Evolutionary conservation across 2,888 invertebrate species (phyloP), one percentile per base, ranked within the genome.

Genomic region (Philonicus albiceps): DNA sequence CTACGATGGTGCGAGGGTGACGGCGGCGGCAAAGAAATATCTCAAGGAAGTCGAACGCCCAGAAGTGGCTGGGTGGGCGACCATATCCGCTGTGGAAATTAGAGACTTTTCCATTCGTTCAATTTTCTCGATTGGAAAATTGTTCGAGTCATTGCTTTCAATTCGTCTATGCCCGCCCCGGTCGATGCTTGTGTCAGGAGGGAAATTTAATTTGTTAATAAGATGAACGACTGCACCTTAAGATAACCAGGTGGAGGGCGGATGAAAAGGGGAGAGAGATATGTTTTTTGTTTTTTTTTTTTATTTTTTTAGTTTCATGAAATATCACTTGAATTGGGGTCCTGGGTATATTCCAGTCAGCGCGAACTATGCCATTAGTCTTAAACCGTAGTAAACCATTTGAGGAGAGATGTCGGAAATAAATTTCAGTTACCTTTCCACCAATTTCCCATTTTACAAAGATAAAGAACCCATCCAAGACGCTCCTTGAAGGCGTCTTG

Each of bases 41-140:
- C 40, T 13, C 30, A 73, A 73, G 43, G 84, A 73, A 84, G 27
- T 27, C 11, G 31, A 84, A 43, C 43, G 27, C 72, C 40, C 73
- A 84, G 40, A 49, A 73, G 84, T 40, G 84, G 72, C n/a, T 73
- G 43, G 73, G 73, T 55, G 84, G 40, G 72, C 31, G 43, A 83
- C 37, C 55, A 72, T 37, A 83, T 83, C 83, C 83, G 72, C 72
- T 27, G 22, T 83, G 83, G 84, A 84, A 84, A 84, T 84, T 72
- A 73, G 84, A 84, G 73, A 84, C 72, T 73, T 84, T 73, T 84
- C 84, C 72, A 73, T 73, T 84, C 73, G 72, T 84, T 84, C 84
- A 84, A 84, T 84, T 84, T 84, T 40, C 73, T 73, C 72, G 84
- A 84, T 84, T 84, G 72, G 84, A 84, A 84, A 84, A 84, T 84